Conservation (phyloP, 2,113 vertebrate genomes). For the Cryptomyrus ogoouensis region DNA sequence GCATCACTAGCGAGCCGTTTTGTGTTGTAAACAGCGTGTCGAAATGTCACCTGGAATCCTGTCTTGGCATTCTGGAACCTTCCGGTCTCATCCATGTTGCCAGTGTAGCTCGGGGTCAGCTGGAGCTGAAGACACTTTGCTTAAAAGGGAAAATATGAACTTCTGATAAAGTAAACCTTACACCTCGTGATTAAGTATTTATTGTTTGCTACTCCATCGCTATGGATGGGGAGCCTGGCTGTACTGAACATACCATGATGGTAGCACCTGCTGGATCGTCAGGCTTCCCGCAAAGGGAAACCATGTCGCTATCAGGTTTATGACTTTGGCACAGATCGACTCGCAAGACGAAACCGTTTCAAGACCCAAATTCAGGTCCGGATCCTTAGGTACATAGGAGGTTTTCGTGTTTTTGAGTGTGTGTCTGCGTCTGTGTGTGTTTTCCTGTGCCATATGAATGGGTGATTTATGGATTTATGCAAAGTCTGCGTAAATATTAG, state of each 20-base stretch:
- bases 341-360: background rate
- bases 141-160: background rate
- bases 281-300: background rate
- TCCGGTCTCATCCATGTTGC: background rate
- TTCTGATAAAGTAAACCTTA: background rate
- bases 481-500: background rate
- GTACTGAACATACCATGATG: background rate
- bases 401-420: background rate
- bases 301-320: background rate
- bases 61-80: background rate
- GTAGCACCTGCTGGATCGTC: background rate
- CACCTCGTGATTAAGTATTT: background rate
- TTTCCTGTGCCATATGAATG: background rate
- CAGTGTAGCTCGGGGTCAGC: background rate
- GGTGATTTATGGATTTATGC: background rate
- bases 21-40: background rate
- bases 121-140: background rate
- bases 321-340: background rate
- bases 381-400: background rate
- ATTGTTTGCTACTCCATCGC: background rate
- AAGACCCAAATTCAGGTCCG: background rate
- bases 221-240: background rate
- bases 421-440: background rate
- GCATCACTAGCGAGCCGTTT: background rate
- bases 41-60: slow-evolving; percentile 5